A percentile compares a stretch with the other conserved stretches of the same genome.
phyloP scores from a whole-genome alignment of 1,140 invertebrate genomes.

The Pectinophora gossypiella region DNA sequence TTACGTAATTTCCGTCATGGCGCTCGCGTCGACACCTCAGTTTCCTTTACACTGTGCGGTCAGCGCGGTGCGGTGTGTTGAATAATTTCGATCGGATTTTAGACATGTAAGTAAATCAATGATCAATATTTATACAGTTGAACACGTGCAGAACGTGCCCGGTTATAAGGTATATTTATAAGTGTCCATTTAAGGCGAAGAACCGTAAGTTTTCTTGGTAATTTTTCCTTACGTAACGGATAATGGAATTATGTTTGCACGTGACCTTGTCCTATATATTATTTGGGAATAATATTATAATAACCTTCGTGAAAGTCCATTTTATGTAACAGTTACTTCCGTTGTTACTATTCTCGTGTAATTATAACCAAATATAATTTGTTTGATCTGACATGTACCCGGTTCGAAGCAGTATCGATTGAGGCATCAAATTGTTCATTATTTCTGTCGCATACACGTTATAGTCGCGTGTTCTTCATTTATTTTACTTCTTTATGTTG shows the following conservation, averaged over 20 bases:
- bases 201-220: conserved; percentile 8
- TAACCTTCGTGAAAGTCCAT: too few species aligned
- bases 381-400: too few species aligned
- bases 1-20: conserved; percentile 63
- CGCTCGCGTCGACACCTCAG: conserved; percentile 33
- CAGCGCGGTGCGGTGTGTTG: conserved; percentile 62
- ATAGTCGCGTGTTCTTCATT: too few species aligned
- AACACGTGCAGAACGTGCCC: neutral
- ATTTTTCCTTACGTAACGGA: conserved; percentile 64
- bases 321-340: too few species aligned
- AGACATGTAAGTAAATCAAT: conserved; percentile 60
- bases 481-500: too few species aligned
- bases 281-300: conserved; percentile 7
- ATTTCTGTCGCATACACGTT: too few species aligned
- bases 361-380: too few species aligned
- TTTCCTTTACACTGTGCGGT: conserved; percentile 70
- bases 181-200: conserved; percentile 5
- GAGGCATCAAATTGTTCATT: too few species aligned
- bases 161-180: neutral
- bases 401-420: too few species aligned
- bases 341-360: too few species aligned
- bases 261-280: conserved; percentile 62
- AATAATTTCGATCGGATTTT: conserved; percentile 55
- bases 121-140: neutral
- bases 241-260: conserved; percentile 66